Evolutionary conservation across 2,113 vertebrate genomes (phyloP).

Genomic region (Anser brachyrhynchus): DNA sequence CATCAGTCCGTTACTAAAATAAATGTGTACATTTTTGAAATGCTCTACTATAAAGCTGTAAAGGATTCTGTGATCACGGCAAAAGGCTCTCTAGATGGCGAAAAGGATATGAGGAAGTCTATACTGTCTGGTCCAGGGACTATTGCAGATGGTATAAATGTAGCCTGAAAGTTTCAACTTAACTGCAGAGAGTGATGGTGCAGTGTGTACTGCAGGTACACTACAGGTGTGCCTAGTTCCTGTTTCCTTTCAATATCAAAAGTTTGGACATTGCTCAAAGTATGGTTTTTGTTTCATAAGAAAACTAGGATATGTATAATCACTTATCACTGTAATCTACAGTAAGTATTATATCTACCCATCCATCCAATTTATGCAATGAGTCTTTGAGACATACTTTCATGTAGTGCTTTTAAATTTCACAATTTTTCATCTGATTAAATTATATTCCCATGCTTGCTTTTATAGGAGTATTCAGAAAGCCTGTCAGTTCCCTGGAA

Average conservation of each 20-base stretch:
- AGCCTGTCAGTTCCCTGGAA: not conserved
- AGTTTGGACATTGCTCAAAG: not conserved
- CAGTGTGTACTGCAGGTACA: not conserved
- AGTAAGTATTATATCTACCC: not conserved
- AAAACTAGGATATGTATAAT: not conserved
- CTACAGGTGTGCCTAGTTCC: not conserved
- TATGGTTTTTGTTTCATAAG: not conserved
- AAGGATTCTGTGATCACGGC: not conserved
- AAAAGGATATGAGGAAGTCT: not conserved
- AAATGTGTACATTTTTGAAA: not conserved
- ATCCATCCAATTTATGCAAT: not conserved
- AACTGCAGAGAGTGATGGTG: not conserved
- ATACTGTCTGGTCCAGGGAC: not conserved
- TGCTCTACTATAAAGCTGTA: not conserved
- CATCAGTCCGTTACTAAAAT: not conserved
- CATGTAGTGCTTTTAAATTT: not conserved
- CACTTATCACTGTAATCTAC: not conserved
- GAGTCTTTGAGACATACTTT: rapidly evolving
- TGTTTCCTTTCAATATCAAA: not conserved
- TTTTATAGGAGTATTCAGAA: not conserved
- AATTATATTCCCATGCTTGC: not conserved
- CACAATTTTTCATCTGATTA: not conserved
- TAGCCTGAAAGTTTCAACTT: not conserved
- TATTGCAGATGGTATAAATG: not conserved
- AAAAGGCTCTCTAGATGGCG: not conserved